A percentile compares a stretch with the other conserved stretches of the same genome.
phyloP scores from a whole-genome alignment of 2,797 vertebrate species.

The Botia almorhae region DNA sequence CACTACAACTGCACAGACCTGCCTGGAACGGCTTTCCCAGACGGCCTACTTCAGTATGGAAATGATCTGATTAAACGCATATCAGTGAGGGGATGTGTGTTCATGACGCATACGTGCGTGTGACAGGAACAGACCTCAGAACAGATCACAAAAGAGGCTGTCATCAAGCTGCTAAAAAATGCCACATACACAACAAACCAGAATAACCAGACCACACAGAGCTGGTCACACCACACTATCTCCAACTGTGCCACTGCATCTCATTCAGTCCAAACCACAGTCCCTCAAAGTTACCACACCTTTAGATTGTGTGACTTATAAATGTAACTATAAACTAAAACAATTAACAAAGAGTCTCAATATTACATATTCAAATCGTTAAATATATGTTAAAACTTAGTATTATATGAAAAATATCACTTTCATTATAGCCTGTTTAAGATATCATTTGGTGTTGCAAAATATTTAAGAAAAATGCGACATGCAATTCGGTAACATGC shows the following conservation, averaged over 20 bases:
- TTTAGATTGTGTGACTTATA: not conserved
- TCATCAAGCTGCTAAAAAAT: slow-evolving; percentile 11
- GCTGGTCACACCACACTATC: not conserved
- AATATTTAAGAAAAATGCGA: too few relatives aligned
- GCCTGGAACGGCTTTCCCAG: slow-evolving; percentile 47
- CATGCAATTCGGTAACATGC: too few relatives aligned
- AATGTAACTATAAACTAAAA: not conserved
- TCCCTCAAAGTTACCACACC: not conserved
- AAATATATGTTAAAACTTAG: not conserved
- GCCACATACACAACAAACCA: slow-evolving; percentile 25
- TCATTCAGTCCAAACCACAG: not conserved
- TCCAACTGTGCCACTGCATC: not conserved
- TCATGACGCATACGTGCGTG: not conserved
- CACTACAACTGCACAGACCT: not conserved
- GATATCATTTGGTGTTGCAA: too few relatives aligned
- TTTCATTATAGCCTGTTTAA: too few relatives aligned
- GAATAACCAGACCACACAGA: slow-evolving; percentile 25
- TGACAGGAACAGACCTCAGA: not conserved
- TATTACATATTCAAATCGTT: not conserved
- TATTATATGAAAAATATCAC: too few relatives aligned
- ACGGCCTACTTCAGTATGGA: slow-evolving; percentile 49
- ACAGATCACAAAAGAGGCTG: slow-evolving; percentile 2
- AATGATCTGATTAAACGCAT: not conserved
- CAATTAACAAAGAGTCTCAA: not conserved
- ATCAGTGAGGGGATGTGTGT: not conserved